A percentile compares a stretch with the other conserved stretches of the same genome.
Conservation (phyloP, 2,797 vertebrate species). For the Poecilia gillii region DNA sequence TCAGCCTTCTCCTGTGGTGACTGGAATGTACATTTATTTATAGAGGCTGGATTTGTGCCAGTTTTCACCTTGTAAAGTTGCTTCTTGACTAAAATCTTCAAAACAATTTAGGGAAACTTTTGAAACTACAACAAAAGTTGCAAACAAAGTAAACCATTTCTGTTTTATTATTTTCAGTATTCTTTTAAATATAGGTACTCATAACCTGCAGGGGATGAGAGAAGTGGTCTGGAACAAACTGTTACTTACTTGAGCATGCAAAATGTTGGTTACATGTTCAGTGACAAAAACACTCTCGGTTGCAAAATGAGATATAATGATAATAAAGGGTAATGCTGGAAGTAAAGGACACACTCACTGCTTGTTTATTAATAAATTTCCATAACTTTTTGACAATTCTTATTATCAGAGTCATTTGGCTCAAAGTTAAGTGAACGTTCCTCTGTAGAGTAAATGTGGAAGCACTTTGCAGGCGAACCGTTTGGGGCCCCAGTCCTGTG, state of each 20-base stretch:
- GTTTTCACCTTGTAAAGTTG: neutral
- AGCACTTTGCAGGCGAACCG: conserved; percentile 16
- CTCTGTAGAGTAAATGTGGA: conserved; percentile 14
- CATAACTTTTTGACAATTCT: neutral
- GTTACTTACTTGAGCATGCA: neutral
- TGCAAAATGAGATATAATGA: neutral
- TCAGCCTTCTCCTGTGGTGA: neutral
- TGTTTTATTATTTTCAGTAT: neutral
- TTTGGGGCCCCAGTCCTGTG: conserved; percentile 19
- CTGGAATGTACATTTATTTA: conserved; percentile 1
- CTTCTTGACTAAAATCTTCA: neutral
- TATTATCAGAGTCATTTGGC: neutral
- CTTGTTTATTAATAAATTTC: neutral
- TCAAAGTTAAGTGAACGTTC: neutral
- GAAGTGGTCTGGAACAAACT: neutral
- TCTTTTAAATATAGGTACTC: neutral
- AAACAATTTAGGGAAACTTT: neutral
- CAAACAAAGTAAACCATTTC: neutral
- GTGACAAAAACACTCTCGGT: neutral
- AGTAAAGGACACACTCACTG: too few species aligned
- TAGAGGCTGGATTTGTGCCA: neutral
- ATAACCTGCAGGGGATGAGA: neutral
- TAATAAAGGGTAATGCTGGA: neutral
- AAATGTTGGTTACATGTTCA: neutral
- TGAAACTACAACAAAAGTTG: neutral